Percentiles rank a stretch among this genome's conserved stretches.
Conservation (phyloP, 2,797 vertebrate species). For the Siniperca undulata region DNA sequence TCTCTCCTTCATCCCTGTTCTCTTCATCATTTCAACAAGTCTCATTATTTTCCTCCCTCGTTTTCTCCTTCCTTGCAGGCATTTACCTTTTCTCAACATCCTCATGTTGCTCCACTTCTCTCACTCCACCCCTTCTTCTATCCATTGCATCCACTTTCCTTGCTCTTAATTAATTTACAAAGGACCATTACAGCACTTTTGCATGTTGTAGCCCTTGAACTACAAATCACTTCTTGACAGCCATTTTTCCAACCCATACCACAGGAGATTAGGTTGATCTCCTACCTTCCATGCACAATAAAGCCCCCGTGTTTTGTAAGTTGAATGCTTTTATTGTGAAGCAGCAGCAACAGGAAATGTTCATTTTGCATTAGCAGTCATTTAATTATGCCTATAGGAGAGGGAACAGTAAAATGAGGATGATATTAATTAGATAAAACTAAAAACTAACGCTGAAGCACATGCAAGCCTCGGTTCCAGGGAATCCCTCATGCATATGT, state of each 20-base stretch:
- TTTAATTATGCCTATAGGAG: too few species aligned
- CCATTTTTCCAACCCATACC: too few species aligned
- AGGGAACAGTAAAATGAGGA: too few species aligned
- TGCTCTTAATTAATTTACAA: background rate
- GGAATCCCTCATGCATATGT: background rate
- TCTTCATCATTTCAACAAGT: background rate
- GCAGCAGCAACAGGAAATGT: too few species aligned
- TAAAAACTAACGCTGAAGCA: background rate
- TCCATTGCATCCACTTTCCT: background rate
- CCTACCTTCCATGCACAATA: too few species aligned
- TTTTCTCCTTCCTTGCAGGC: background rate
- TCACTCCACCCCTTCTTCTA: background rate
- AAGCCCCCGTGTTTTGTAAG: too few species aligned
- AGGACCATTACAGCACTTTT: background rate
- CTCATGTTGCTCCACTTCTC: background rate
- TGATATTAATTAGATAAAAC: too few species aligned
- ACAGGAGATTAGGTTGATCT: too few species aligned
- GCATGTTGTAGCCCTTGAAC: background rate
- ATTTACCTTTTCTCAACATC: background rate
- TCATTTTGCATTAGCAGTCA: too few species aligned
- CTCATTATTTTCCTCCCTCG: background rate
- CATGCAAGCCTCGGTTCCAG: background rate
- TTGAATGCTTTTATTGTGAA: too few species aligned
- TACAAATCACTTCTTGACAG: background rate
- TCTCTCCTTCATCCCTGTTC: background rate